These are phyloP conservation scores for Steinernema carpocapsae DNA, from an alignment of 2,888 invertebrate species.

Conservation along the genomic window DNA sequence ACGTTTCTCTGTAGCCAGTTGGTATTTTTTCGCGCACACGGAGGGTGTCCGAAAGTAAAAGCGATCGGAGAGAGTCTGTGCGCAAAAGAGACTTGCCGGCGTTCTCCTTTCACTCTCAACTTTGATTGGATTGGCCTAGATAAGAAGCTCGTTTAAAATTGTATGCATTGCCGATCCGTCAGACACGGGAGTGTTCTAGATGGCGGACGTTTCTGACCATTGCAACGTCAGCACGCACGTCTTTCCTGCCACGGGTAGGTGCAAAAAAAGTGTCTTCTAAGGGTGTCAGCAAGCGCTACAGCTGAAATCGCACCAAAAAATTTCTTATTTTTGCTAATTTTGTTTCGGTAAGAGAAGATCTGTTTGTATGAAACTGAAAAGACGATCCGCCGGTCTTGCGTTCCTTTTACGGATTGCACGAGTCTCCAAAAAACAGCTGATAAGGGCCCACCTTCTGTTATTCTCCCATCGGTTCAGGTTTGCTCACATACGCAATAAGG, in stretches of 20 bases:
- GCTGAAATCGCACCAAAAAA: no score
- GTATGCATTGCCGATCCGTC: slow-evolving; percentile 34
- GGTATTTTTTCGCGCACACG: slow-evolving; percentile 33
- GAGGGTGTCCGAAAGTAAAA: slow-evolving; percentile 34
- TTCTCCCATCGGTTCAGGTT: background rate
- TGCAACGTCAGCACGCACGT: background rate
- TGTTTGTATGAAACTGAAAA: no score
- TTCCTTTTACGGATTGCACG: no score
- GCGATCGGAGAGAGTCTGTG: slow-evolving; percentile 27
- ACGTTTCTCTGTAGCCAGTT: slow-evolving; percentile 33
- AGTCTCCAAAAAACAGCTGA: background rate
- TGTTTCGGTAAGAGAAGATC: no score
- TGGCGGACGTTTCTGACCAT: background rate
- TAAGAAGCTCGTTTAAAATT: slow-evolving; percentile 34
- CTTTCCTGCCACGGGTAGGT: no score
- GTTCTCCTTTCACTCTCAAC: slow-evolving; percentile 35
- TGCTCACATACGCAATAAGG: no score
- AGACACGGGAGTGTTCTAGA: slow-evolving; percentile 24
- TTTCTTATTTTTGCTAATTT: no score
- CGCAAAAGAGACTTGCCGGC: slow-evolving; percentile 23
- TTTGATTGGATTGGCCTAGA: slow-evolving; percentile 35
- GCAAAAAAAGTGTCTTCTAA: no score
- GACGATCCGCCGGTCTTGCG: no score
- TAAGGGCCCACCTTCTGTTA: background rate
- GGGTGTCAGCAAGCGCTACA: no score